phyloP scores from a whole-genome alignment of 1,140 invertebrate species.

The Atta texana region DNA sequence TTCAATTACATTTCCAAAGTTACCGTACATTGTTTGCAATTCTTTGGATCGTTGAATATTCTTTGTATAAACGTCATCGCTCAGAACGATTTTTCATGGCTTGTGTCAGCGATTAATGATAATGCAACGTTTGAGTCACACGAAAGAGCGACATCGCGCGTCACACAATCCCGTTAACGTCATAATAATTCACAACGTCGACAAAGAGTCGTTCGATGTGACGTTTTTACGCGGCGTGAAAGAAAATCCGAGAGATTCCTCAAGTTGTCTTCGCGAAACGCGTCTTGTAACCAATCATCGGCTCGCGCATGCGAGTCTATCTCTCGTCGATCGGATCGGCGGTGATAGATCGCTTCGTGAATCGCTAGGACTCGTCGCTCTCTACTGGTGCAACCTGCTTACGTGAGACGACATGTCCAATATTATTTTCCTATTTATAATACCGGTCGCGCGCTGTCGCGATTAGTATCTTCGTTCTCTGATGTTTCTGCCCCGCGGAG shows the following conservation, averaged over 20 bases:
- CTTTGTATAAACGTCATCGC: conserved; percentile 57
- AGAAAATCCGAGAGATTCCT: conserved; percentile 72
- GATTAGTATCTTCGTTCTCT: conserved; percentile 80
- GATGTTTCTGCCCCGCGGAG: conserved; percentile 50
- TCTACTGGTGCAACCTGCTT: conserved; percentile 82
- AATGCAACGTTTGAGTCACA: conserved; percentile 43
- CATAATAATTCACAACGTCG: conserved; percentile 78
- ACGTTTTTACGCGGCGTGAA: conserved; percentile 72
- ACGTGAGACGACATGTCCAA: conserved; percentile 70
- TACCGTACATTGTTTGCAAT: conserved; percentile 10
- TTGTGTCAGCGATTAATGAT: conserved; percentile 75
- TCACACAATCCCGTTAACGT: conserved; percentile 69
- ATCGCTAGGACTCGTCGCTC: conserved; percentile 64
- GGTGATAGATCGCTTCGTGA: conserved; percentile 57
- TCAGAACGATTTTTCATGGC: conserved; percentile 15
- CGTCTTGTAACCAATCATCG: conserved; percentile 45
- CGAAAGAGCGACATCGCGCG: conserved; percentile 25
- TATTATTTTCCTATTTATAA: conserved; percentile 84
- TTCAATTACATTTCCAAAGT: neutral
- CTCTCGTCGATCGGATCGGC: conserved; percentile 68
- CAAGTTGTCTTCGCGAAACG: conserved; percentile 52
- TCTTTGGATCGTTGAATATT: conserved; percentile 27
- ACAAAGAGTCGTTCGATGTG: conserved; percentile 67
- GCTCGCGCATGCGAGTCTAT: conserved; percentile 61
- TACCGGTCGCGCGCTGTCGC: conserved; percentile 72